Evolutionary conservation across 2,888 invertebrate species (phyloP).

Genomic region (Pyrrhia umbra): DNA sequence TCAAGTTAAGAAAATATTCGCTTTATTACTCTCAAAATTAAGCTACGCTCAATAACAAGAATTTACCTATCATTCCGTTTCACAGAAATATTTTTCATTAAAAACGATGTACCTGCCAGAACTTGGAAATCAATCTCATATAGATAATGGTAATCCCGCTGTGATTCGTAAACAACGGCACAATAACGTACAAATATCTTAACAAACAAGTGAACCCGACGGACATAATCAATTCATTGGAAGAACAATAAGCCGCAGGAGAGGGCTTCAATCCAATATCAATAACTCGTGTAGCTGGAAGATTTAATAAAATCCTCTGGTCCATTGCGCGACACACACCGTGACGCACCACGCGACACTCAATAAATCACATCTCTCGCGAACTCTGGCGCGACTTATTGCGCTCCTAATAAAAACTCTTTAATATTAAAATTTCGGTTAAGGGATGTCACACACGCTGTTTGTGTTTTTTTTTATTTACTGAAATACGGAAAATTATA

Average conservation of each 20-base stretch:
- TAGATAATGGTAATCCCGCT: too few species aligned
- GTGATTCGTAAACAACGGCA: too few species aligned
- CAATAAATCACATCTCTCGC: constrained; percentile 32
- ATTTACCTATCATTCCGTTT: background rate
- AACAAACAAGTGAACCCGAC: background rate
- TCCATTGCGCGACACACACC: constrained; percentile 5
- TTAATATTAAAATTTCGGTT: constrained; percentile 4
- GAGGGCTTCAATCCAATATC: constrained; percentile 30
- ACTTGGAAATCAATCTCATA: too few species aligned
- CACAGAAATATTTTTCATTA: too few species aligned
- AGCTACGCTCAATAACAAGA: background rate
- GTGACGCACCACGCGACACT: constrained; percentile 14
- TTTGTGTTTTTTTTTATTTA: background rate
- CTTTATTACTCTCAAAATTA: background rate
- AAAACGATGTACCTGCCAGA: too few species aligned
- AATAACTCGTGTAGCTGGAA: constrained; percentile 23
- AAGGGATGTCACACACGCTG: background rate
- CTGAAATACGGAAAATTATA: background rate
- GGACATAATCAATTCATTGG: background rate
- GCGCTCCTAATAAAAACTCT: constrained; percentile 21
- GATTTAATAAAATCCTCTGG: constrained; percentile 6
- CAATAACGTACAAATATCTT: too few species aligned
- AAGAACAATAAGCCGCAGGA: background rate
- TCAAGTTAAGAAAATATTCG: background rate
- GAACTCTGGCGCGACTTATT: constrained; percentile 23